phyloP scores from a whole-genome alignment of 1,140 invertebrate genomes.

The Eulimnadia texana region DNA sequence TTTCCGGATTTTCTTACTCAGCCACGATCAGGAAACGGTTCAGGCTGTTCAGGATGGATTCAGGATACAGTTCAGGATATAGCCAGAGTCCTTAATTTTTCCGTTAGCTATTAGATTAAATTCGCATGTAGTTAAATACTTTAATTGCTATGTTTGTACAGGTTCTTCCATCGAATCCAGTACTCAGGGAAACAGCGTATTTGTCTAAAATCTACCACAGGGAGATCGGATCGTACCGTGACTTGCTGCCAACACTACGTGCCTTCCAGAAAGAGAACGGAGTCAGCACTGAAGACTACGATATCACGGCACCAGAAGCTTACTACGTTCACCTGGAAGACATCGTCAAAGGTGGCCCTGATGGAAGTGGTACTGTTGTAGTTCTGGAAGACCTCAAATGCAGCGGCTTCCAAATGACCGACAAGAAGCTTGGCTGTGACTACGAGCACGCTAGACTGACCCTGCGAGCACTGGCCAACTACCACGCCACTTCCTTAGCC shows the following conservation, averaged over 20 bases:
- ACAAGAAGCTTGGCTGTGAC: slow-evolving; percentile 16
- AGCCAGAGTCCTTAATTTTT: background rate
- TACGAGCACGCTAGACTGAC: slow-evolving; percentile 6
- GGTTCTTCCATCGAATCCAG: slow-evolving; percentile 11
- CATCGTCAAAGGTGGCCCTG: background rate
- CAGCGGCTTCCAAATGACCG: slow-evolving; percentile 1
- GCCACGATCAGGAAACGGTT: no score
- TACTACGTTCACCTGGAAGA: slow-evolving; percentile 9
- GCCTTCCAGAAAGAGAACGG: background rate
- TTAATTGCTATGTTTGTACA: background rate
- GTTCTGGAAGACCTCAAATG: slow-evolving; percentile 7
- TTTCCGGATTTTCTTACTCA: no score
- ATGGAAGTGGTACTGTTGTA: slow-evolving; percentile 2
- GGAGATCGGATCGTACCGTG: slow-evolving; percentile 5
- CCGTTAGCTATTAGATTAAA: background rate
- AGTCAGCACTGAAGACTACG: background rate
- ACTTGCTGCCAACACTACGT: slow-evolving; percentile 1
- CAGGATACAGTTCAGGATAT: background rate
- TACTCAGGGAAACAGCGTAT: background rate
- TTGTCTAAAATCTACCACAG: slow-evolving; percentile 5
- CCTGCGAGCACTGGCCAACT: slow-evolving; percentile 12
- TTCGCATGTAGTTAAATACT: background rate
- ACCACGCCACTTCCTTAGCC: slow-evolving; percentile 1
- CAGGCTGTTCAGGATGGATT: no score
- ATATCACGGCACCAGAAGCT: background rate